Percentiles rank a stretch among this genome's conserved stretches.
phyloP scores from a whole-genome alignment of 2,888 invertebrate genomes.

The Dryadula phaetusa region DNA sequence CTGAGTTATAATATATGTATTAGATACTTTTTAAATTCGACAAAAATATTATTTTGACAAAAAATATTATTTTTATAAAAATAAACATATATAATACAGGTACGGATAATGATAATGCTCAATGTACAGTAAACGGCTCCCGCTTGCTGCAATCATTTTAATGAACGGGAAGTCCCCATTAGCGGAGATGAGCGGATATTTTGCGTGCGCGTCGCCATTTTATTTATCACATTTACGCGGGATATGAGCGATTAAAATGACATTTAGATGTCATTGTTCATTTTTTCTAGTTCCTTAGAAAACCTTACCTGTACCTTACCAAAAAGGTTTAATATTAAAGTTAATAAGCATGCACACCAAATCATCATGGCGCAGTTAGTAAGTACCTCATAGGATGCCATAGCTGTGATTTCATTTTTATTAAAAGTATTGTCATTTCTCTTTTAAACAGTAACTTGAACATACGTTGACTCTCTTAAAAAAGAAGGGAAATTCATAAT shows the following conservation, averaged over 20 bases:
- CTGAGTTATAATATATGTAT: too few species aligned
- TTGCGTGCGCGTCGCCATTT: constrained; percentile 39
- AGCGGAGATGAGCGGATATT: constrained; percentile 57
- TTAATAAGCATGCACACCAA: too few species aligned
- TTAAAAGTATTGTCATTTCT: too few species aligned
- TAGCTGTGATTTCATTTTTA: too few species aligned
- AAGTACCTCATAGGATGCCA: too few species aligned
- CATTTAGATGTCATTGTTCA: constrained; percentile 21
- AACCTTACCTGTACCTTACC: neutral
- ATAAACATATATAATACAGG: constrained; percentile 7
- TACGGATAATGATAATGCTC: constrained; percentile 28
- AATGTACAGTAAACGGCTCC: constrained; percentile 32
- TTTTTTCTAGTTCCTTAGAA: neutral
- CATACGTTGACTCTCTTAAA: too few species aligned
- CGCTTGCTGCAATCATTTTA: constrained; percentile 55
- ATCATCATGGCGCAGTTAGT: too few species aligned
- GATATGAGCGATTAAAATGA: constrained; percentile 44
- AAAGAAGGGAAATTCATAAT: too few species aligned
- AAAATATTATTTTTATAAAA: neutral
- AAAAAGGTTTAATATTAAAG: neutral
- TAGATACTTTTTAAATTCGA: neutral
- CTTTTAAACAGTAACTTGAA: too few species aligned
- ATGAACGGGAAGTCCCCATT: constrained; percentile 66
- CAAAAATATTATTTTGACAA: neutral
- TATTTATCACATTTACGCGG: constrained; percentile 32